Evolutionary conservation across 2,113 vertebrate species (phyloP), one percentile per base, ranked within the genome.

Genomic region (Ailurus styani): DNA sequence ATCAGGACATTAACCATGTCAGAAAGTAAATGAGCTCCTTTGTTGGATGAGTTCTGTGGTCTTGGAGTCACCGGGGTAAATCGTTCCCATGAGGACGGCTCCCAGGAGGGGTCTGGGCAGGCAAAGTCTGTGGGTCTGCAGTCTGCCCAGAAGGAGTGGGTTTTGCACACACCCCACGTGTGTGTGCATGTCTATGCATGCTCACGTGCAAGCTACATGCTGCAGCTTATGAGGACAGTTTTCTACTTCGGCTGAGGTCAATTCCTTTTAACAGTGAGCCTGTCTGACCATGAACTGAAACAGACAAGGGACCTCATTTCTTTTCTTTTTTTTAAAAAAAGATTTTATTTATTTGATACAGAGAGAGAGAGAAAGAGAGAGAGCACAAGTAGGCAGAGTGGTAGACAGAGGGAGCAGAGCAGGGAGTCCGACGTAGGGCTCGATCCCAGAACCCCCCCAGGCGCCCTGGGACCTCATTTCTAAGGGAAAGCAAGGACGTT

Each of bases 21-120:
- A 96, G 98, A 96, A 98, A 98, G 97, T 82, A 97, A 98, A 98
- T 96, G 83, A 96, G 96, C 96, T 94, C 88, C 98, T 99, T 98
- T 98, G 98, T 98, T 97, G 97, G 42, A 93, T 83, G 89, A 81
- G 90, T 60, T 93, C 94, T 29, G 0, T 78, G 95, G 40, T 93
- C 93, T 91, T 84, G n/a, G 95, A 96, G 73, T 96, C 96, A 54
- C 78, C 17, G 0, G 90, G 93, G 86, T 92, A 96, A 97, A 97
- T 91, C 3, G 27, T 83, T 98, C 96, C 40, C 68, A 89, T 89
- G 97, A 98, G 91, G 34, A 21, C 0, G 0, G 40, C 29, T 0
- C 95, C 77, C 87, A 21, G 0, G 27, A 54, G 79, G 8, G 47
- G 92, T 90, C 96, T 91, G 91, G 66, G 6, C 13, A 3, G 54